These are phyloP conservation scores for Corythoichthys intestinalis DNA, from an alignment of 2,113 vertebrate species.

Conservation along the genomic window DNA sequence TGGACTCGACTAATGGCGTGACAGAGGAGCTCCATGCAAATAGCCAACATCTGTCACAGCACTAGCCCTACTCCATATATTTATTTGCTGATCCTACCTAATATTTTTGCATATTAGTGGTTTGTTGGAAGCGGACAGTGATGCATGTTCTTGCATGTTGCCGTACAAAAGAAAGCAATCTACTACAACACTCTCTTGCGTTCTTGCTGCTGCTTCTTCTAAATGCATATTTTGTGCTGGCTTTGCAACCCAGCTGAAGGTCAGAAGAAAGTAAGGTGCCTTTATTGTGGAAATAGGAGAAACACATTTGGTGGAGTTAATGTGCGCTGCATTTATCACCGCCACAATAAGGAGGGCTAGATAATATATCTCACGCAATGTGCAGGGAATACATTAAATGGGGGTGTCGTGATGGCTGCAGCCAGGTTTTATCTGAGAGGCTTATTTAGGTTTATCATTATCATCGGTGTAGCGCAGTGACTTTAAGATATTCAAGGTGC, in stretches of 20 bases:
- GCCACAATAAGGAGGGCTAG: slow-evolving; percentile 61
- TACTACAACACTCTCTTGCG: slow-evolving; percentile 55
- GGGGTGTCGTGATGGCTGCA: slow-evolving; percentile 53
- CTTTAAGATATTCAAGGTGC: slow-evolving; percentile 55
- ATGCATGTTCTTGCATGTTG: slow-evolving; percentile 71
- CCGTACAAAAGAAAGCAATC: slow-evolving; percentile 76
- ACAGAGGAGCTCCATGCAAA: slow-evolving; percentile 68
- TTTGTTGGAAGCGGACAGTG: slow-evolving; percentile 74
- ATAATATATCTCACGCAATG: slow-evolving; percentile 64
- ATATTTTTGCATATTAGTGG: slow-evolving; percentile 74
- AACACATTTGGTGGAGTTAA: slow-evolving; percentile 65
- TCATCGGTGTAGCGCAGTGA: slow-evolving; percentile 40
- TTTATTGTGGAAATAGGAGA: slow-evolving; percentile 68
- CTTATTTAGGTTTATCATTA: slow-evolving; percentile 54
- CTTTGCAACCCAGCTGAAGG: slow-evolving; percentile 75
- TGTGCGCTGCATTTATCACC: slow-evolving; percentile 69
- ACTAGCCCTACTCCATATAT: slow-evolving; percentile 61
- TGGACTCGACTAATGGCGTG: slow-evolving; percentile 65
- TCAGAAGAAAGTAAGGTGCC: slow-evolving; percentile 67
- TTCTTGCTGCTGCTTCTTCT: slow-evolving; percentile 62
- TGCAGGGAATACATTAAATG: slow-evolving; percentile 51
- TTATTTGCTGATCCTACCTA: slow-evolving; percentile 77
- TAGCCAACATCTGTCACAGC: slow-evolving; percentile 68
- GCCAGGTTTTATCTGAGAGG: slow-evolving; percentile 41
- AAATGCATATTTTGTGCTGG: slow-evolving; percentile 81